Evolutionary conservation across 2,888 invertebrate genomes (phyloP).

Genomic region (Microctonus hyperodae): DNA sequence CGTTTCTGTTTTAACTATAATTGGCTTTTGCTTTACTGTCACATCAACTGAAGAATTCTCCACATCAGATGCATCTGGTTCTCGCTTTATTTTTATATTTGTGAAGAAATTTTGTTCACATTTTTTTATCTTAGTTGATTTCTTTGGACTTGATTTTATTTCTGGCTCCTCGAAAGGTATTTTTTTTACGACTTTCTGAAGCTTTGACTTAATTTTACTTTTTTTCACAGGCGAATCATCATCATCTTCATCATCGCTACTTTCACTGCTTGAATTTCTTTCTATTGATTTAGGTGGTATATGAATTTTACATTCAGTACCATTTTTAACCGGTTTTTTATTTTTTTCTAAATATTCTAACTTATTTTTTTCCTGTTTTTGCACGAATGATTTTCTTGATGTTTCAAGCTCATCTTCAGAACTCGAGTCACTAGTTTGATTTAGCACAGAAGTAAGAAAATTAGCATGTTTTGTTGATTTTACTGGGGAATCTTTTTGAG

Average conservation of each 20-base stretch:
- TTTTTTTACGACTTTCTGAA: neutral
- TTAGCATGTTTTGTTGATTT: neutral
- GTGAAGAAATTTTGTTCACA: neutral
- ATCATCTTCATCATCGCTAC: neutral
- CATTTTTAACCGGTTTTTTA: neutral
- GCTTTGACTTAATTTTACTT: no score
- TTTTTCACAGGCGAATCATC: neutral
- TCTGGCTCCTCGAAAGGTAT: neutral
- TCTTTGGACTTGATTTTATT: neutral
- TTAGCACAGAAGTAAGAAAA: neutral
- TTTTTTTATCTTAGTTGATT: neutral
- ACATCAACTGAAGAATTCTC: constrained; percentile 5
- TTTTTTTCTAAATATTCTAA: neutral
- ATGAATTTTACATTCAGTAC: no score
- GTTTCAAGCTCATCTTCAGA: neutral
- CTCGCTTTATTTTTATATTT: constrained; percentile 3
- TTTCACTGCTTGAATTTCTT: neutral
- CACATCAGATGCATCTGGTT: constrained; percentile 25
- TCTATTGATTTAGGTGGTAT: no score
- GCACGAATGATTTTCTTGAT: neutral
- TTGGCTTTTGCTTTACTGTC: constrained; percentile 4
- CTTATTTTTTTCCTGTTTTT: neutral
- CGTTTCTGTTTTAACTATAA: neutral
- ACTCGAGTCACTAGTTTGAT: neutral
- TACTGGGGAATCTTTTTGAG: neutral